phyloP scores from a whole-genome alignment of 2,888 invertebrate genomes.

The Pseudoips prasinana region DNA sequence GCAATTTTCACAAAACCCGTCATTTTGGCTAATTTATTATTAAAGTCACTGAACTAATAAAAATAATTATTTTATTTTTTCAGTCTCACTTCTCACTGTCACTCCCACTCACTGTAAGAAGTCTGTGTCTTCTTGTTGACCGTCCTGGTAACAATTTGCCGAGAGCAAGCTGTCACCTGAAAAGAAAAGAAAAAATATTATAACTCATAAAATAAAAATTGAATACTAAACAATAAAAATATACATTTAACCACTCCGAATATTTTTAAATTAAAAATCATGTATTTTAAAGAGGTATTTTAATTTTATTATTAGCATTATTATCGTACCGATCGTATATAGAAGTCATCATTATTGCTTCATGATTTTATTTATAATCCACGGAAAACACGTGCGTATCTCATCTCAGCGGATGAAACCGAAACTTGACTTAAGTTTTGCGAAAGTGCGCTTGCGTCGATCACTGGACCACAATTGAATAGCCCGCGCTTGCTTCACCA shows the following conservation, averaged over 20 bases:
- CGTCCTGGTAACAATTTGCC: slow-evolving; percentile 61
- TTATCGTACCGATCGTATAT: slow-evolving; percentile 30
- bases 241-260: too few relatives aligned
- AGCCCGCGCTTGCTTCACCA: slow-evolving; percentile 60
- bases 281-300: too few relatives aligned
- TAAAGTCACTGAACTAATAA: slow-evolving; percentile 33
- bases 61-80: slow-evolving; percentile 24
- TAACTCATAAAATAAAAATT: too few relatives aligned
- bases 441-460: slow-evolving; percentile 72
- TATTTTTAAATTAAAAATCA: too few relatives aligned
- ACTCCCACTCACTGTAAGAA: slow-evolving; percentile 49
- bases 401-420: slow-evolving; percentile 67
- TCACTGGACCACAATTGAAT: slow-evolving; percentile 65
- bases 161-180: slow-evolving; percentile 71
- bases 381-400: slow-evolving; percentile 48
- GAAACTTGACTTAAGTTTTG: slow-evolving; percentile 62
- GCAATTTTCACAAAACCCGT: slow-evolving; percentile 86
- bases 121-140: slow-evolving; percentile 19
- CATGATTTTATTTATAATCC: slow-evolving; percentile 14
- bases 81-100: slow-evolving; percentile 49
- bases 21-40: slow-evolving; percentile 57
- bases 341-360: slow-evolving; percentile 21
- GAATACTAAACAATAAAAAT: too few relatives aligned
- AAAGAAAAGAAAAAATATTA: slow-evolving; percentile 37
- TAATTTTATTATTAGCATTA: too few relatives aligned